Evolutionary conservation across 1,140 invertebrate species (phyloP).

Genomic region (Neotoxoptera formosana): DNA sequence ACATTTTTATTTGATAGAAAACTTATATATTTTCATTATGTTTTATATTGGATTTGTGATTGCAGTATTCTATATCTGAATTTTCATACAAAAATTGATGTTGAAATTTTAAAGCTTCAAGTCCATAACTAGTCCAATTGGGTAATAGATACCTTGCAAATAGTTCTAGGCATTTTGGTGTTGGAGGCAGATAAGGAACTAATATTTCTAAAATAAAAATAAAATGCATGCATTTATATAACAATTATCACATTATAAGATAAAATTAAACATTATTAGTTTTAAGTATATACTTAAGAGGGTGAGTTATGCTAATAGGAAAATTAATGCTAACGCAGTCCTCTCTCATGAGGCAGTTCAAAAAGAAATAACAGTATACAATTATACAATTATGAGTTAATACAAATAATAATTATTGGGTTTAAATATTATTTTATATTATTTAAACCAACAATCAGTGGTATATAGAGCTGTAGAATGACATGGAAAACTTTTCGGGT

Average conservation of each 20-base stretch:
- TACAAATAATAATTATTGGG: no score
- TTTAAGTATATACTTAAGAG: background rate
- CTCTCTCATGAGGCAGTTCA: background rate
- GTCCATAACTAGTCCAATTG: constrained; percentile 81
- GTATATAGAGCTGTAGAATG: no score
- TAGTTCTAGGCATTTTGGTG: constrained; percentile 79
- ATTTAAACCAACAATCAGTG: no score
- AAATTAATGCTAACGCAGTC: background rate
- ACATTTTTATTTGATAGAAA: background rate
- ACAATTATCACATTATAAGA: background rate
- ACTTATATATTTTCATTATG: background rate
- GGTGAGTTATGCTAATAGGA: no score
- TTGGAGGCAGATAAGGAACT: constrained; percentile 67
- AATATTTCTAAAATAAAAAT: constrained; percentile 71
- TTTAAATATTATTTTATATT: no score
- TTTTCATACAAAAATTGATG: constrained; percentile 41
- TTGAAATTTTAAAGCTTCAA: constrained; percentile 73
- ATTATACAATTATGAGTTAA: no score
- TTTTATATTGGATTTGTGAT: background rate
- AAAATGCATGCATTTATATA: background rate
- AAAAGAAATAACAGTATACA: background rate
- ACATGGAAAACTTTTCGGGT: no score
- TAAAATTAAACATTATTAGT: background rate
- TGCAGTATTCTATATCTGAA: background rate
- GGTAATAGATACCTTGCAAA: constrained; percentile 90